phyloP scores from a whole-genome alignment of 2,888 invertebrate species.

The Agonopterix heracliana region DNA sequence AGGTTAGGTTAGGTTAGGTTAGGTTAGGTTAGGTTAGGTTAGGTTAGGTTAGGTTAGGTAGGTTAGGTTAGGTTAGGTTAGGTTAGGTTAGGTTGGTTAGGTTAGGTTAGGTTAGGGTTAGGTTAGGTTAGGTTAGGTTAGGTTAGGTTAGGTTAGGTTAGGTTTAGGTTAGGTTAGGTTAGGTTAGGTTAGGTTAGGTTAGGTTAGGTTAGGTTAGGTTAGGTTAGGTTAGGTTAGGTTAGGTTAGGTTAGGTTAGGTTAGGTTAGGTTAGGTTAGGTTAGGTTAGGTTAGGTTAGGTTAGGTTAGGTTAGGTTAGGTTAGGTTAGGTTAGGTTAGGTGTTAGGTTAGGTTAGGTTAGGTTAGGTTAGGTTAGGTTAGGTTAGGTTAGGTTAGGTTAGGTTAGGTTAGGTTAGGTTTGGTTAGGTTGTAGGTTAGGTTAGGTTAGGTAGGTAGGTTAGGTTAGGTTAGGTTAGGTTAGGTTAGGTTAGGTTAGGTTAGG shows the following conservation, averaged over 20 bases:
- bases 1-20: conserved; percentile 7
- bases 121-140: conserved; percentile 16
- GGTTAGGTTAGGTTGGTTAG: too few relatives aligned
- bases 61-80: too few relatives aligned
- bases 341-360: too few relatives aligned
- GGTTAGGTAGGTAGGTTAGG: conserved; percentile 2
- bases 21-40: conserved; percentile 13
- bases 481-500: conserved; percentile 8
- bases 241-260: conserved; percentile 25
- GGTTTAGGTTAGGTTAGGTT: too few relatives aligned
- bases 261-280: conserved; percentile 20
- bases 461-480: conserved; percentile 2
- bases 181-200: conserved; percentile 19
- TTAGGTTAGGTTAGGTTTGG: conserved; percentile 12
- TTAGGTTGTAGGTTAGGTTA: conserved; percentile 9
- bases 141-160: conserved; percentile 19
- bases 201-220: conserved; percentile 24
- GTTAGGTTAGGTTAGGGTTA: too few relatives aligned
- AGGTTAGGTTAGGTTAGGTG: too few relatives aligned
- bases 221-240: too few relatives aligned
- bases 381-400: background rate
- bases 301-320: conserved; percentile 20
- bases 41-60: conserved; percentile 14
- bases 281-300: conserved; percentile 20
- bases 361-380: conserved; percentile 16